Evolutionary conservation across 2,888 invertebrate species (phyloP).

Genomic region (Rosalia funebris): DNA sequence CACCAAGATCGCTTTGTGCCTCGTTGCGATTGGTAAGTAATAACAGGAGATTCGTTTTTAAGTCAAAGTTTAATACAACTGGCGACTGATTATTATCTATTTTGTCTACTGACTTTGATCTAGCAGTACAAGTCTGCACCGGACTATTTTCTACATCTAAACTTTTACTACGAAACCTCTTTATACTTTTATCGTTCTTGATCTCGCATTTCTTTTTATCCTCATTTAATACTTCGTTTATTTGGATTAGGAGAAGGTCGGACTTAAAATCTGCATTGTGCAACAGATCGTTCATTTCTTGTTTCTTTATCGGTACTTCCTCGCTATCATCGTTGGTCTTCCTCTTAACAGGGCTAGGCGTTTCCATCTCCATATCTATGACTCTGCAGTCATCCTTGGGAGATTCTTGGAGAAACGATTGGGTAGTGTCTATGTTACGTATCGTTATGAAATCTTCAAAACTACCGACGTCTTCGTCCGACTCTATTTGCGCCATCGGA

Average conservation of each 20-base stretch:
- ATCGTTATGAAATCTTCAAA: conserved; percentile 15
- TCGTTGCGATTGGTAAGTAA: background rate
- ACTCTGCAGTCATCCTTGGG: conserved; percentile 19
- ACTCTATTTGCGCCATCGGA: background rate
- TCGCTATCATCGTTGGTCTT: background rate
- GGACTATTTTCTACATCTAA: background rate
- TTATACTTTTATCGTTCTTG: background rate
- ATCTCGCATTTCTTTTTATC: background rate
- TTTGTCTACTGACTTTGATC: background rate
- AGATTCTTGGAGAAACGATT: conserved; percentile 12
- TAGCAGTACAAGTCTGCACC: background rate
- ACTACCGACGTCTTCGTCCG: conserved; percentile 14
- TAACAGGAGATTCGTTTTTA: conserved; percentile 1
- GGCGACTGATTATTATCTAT: background rate
- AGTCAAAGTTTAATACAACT: background rate
- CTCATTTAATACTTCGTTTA: conserved; percentile 11
- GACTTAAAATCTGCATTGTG: conserved; percentile 14
- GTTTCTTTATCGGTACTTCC: background rate
- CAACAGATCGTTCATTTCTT: background rate
- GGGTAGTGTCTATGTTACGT: conserved; percentile 21
- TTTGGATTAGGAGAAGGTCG: conserved; percentile 9
- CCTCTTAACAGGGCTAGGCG: conserved; percentile 1
- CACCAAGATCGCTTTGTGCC: too few relatives aligned
- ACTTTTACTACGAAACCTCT: conserved; percentile 3
- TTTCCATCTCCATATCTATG: conserved; percentile 12